Evolutionary conservation across 2,113 vertebrate genomes (phyloP).

Genomic region (Tiliqua scincoides): DNA sequence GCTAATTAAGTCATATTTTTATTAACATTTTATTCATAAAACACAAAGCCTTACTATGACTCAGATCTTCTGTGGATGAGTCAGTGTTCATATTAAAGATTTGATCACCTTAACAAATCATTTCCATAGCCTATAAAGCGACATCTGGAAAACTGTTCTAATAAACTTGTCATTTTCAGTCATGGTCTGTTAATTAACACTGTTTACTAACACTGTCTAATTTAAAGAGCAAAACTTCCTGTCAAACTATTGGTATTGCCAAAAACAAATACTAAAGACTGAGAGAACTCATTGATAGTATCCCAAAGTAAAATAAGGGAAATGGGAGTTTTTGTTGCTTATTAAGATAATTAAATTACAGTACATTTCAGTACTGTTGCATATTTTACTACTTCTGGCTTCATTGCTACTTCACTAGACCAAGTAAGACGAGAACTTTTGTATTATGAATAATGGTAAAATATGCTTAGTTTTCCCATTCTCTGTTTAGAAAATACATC

Average conservation of each 20-base stretch:
- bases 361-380: not conserved
- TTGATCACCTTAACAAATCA: slow-evolving; percentile 30
- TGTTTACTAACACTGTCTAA: slow-evolving; percentile 23
- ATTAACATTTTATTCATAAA: slow-evolving; percentile 49
- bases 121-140: slow-evolving; percentile 26
- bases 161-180: slow-evolving; percentile 37
- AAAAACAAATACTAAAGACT: not conserved
- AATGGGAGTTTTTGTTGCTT: not conserved
- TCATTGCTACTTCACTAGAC: not conserved
- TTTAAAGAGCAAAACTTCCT: slow-evolving; percentile 12
- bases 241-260: slow-evolving; percentile 17
- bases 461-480: not conserved
- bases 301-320: too few species aligned
- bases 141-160: slow-evolving; percentile 33
- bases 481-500: not conserved
- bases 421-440: too few species aligned
- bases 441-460: not conserved
- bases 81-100: slow-evolving; percentile 35
- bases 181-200: not conserved
- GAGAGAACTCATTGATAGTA: not conserved
- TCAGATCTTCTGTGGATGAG: slow-evolving; percentile 36
- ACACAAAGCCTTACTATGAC: slow-evolving; percentile 41
- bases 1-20: slow-evolving; percentile 52
- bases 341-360: slow-evolving; percentile 6
- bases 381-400: not conserved